A percentile compares a stretch with the other conserved stretches of the same genome.
Conservation (phyloP, 2,113 vertebrate genomes). For the Polypterus bichir region DNA sequence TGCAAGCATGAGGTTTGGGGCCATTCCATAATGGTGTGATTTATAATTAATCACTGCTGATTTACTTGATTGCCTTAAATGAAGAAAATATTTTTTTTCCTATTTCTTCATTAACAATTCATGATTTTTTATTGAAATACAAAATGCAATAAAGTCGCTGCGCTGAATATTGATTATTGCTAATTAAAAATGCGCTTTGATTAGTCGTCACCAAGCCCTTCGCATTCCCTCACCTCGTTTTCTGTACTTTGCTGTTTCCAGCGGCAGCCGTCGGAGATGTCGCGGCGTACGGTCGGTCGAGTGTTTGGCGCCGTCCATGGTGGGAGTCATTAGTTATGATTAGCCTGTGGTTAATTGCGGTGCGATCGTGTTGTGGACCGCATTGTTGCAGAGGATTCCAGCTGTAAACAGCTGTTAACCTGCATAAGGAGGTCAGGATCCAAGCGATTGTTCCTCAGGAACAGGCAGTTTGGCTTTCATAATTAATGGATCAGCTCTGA, state of each 20-base stretch:
- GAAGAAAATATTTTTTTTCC: slow-evolving; percentile 48
- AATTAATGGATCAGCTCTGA: slow-evolving; percentile 29
- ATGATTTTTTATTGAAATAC: slow-evolving; percentile 82
- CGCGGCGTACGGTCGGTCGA: slow-evolving; percentile 26
- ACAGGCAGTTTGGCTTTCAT: slow-evolving; percentile 16
- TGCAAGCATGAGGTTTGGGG: slow-evolving; percentile 38
- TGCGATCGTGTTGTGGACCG: slow-evolving; percentile 47
- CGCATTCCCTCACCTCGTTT: slow-evolving; percentile 46
- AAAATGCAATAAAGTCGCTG: slow-evolving; percentile 52
- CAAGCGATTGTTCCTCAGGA: slow-evolving; percentile 35
- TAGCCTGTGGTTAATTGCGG: slow-evolving; percentile 74
- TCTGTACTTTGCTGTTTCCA: slow-evolving; percentile 43
- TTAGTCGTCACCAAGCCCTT: slow-evolving; percentile 37
- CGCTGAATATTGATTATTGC: slow-evolving; percentile 90
- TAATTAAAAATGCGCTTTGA: slow-evolving; percentile 91
- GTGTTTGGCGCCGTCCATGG: slow-evolving; percentile 50
- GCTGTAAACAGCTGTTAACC: slow-evolving; percentile 47
- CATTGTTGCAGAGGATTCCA: slow-evolving; percentile 18
- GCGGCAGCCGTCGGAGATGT: slow-evolving; percentile 28
- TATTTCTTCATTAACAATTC: slow-evolving; percentile 82
- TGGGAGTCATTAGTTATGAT: slow-evolving; percentile 85
- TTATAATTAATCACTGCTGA: slow-evolving; percentile 86
- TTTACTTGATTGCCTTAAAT: slow-evolving; percentile 92
- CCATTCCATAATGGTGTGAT: slow-evolving; percentile 41
- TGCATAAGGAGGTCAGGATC: slow-evolving; percentile 30